Evolutionary conservation across 2,888 invertebrate species (phyloP).

Genomic region (Liposcelis brunnea): DNA sequence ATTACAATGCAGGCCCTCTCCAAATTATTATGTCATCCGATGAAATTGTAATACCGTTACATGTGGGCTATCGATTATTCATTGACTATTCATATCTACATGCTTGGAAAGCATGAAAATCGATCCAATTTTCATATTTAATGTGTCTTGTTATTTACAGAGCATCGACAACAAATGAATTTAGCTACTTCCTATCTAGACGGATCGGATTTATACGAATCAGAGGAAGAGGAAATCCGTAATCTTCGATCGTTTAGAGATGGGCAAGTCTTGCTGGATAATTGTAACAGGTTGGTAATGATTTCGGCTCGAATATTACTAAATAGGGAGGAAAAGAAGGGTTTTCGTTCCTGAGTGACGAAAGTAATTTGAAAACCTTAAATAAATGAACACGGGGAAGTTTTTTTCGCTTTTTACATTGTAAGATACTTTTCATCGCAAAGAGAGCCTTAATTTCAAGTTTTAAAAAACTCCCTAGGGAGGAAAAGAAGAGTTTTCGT

Average conservation of each 20-base stretch:
- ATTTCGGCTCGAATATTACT: too few species aligned
- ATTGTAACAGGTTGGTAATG: slow-evolving; percentile 13
- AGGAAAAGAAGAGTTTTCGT: too few species aligned
- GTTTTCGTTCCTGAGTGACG: too few species aligned
- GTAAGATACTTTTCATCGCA: too few species aligned
- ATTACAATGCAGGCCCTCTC: background rate
- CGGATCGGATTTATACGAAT: slow-evolving; percentile 67
- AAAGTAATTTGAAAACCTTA: too few species aligned
- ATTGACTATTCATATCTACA: slow-evolving; percentile 1
- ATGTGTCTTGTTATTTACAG: slow-evolving; percentile 25
- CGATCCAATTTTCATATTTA: background rate
- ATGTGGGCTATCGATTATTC: slow-evolving; percentile 1
- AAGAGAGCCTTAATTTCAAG: too few species aligned
- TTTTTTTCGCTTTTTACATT: too few species aligned
- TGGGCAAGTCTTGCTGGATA: slow-evolving; percentile 45
- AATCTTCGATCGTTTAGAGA: slow-evolving; percentile 49
- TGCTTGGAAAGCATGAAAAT: too few species aligned
- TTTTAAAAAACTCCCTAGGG: too few species aligned
- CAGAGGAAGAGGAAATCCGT: slow-evolving; percentile 50
- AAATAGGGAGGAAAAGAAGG: too few species aligned
- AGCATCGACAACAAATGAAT: slow-evolving; percentile 68
- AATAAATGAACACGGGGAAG: too few species aligned
- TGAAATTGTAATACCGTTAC: background rate
- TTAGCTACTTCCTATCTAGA: slow-evolving; percentile 68
- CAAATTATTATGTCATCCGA: background rate